Evolutionary conservation across 2,888 invertebrate genomes (phyloP), one percentile per base, ranked within the genome.

Genomic region (Minunthozetes semirufus): DNA sequence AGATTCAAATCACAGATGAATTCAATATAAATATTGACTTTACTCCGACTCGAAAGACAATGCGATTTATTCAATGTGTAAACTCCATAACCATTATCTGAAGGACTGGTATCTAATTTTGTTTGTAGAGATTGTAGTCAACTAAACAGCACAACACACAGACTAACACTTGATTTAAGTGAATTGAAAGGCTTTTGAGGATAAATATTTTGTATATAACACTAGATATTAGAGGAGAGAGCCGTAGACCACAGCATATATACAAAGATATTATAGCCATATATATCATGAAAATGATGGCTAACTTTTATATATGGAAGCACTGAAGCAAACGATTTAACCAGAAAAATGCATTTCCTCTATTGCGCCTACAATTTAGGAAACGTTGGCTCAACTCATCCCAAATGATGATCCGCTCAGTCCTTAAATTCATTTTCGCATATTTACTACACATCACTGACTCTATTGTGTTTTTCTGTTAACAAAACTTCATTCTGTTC

Each of bases 321-420:
- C 68, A 68, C 2, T 68, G 68, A 68, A 68, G 68, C 68, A 42
- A 25, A 42, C 68, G 68, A 68, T 68, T 68, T 5, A 68, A 68
- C 38, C 42, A 68, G 68, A 68, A 68, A 63, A 68, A 68, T 68
- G 68, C 68, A 68, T 68, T 68, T 68, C 68, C 68, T 68, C 22
- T 46, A 46, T 68, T 17, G 42, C 42, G 17, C 38, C 68, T 6
- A 25, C 61, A 33, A 33, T 68, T 68, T 46, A 68, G 46, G 68
- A 63, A 63, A 63, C 61, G 17, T 17, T 33, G 29, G 61, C 33
- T 63, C 61, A 56, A 56, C 25, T 56, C 25, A 56, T 63, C 33
- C 4, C 33, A 56, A 9, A 13, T 56, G 19, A 56, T n/a, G n/a
- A 17, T 17, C 48, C 48, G n/a, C 48, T 48, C 48, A 63, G 11